phyloP scores from a whole-genome alignment of 1,140 invertebrate species.

The Nasonia vitripennis region DNA sequence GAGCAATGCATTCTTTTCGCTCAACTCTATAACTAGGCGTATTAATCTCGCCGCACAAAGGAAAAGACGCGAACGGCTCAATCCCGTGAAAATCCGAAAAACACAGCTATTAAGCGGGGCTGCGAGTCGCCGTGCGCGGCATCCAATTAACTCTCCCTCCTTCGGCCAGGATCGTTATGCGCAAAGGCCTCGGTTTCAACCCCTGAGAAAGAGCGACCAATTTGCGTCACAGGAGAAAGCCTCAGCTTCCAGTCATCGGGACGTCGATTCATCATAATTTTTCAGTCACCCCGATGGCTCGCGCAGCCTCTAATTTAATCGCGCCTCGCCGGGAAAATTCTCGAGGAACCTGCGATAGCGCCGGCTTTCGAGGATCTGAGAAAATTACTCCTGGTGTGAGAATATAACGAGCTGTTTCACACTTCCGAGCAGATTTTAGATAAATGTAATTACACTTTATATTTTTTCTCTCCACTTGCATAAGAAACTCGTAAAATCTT shows the following conservation, averaged over 20 bases:
- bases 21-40: background rate
- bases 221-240: conserved; percentile 3
- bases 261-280: conserved; percentile 15
- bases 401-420: background rate
- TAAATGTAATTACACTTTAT: too few species aligned
- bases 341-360: background rate
- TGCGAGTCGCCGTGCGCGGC: background rate
- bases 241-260: background rate
- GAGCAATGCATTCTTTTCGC: too few species aligned
- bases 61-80: background rate
- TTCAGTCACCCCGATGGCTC: background rate
- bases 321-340: background rate
- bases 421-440: background rate
- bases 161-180: background rate
- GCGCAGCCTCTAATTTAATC: conserved; percentile 9
- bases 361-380: background rate
- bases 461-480: background rate
- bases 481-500: background rate
- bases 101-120: background rate
- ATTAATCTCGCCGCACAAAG: background rate
- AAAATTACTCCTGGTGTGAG: background rate
- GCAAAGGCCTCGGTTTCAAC: background rate
- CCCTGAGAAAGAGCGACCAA: conserved; percentile 8
- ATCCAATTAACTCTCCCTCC: background rate
- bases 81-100: conserved; percentile 4